These are phyloP conservation scores for Philypnodon macrostomus DNA, from an alignment of 2,797 vertebrate genomes.

Conservation along the genomic window DNA sequence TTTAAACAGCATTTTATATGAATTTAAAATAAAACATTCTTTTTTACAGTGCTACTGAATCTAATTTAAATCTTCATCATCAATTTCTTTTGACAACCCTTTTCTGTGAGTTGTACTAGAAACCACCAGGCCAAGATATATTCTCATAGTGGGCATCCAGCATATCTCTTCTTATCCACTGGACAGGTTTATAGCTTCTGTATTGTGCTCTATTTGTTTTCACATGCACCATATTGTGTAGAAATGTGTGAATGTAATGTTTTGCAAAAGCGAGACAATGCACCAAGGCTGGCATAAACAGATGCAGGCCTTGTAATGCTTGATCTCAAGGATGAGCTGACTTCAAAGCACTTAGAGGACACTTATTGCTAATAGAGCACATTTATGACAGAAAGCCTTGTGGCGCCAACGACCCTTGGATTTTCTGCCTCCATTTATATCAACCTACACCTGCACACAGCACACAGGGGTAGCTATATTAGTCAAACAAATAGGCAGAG, in stretches of 20 bases:
- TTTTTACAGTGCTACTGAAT: too few relatives aligned
- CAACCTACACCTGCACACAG: constrained; percentile 8
- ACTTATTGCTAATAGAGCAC: constrained; percentile 30
- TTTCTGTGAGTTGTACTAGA: too few relatives aligned
- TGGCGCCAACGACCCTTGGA: constrained; percentile 18
- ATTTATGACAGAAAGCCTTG: constrained; percentile 36
- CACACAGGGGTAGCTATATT: too few relatives aligned
- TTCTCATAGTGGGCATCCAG: constrained; percentile 32
- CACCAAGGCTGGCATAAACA: constrained; percentile 13
- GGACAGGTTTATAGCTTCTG: constrained; percentile 26
- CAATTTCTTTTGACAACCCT: too few relatives aligned
- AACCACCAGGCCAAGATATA: too few relatives aligned
- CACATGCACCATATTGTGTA: constrained; percentile 12
- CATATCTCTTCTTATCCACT: constrained; percentile 20
- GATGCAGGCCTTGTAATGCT: constrained; percentile 21
- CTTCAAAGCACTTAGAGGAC: constrained; percentile 52
- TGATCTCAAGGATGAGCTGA: constrained; percentile 43
- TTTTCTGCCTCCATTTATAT: constrained; percentile 21
- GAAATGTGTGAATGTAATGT: constrained; percentile 19
- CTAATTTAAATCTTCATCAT: too few relatives aligned
- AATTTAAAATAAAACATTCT: too few relatives aligned
- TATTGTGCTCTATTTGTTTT: constrained; percentile 9
- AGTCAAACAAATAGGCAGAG: too few relatives aligned
- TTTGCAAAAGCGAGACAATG: constrained; percentile 23
- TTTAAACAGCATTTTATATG: too few relatives aligned